Base-by-base conservation (phyloP, 2,888 invertebrate species). In the Stomorhina lunata region DNA sequence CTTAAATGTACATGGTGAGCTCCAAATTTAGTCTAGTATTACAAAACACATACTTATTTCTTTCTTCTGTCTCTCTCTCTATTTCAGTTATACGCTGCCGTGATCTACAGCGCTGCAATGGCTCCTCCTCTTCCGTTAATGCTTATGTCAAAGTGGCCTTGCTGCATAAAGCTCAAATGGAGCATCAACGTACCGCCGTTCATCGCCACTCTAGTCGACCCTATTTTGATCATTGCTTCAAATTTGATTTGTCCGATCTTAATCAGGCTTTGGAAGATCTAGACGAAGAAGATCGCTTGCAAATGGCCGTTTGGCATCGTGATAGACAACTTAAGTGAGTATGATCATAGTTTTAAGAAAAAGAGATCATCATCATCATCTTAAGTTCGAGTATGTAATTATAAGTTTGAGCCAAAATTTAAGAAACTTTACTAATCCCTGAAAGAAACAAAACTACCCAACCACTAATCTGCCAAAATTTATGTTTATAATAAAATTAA, bases 281-380 rank as follows among this genome's bases (percentile, higher is more conserved):
- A 1, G 50, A 57, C 20, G 83, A 45, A n/a, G 78, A 85, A 17
- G 84, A 92, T 94, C 89, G 86, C 7, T 92, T 96, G 53, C 94
- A 95, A 86, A 92, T 97, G 86, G 96, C 96, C 53, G 96, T 96
- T 55, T 97, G 97, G 97, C 96, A 96, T 90, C 92, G 97, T 85
- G 96, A 96, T 91, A 94, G 96, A 86, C 94, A 94, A 85, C 94
- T 94, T 90, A 95, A 96, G 97, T 97, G 92, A 93, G 92, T 91
- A 90, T 86, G 89, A 88, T 89, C 89, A 69, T 77, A 79, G 77
- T 66, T 59, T 61, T 57, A 20, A 27, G 10, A 22, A 25, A 40
- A n/a, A n/a, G n/a, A n/a, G n/a, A n/a, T n/a, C n/a, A n/a, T n/a
- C n/a, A n/a, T n/a, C n/a, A n/a, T n/a, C n/a, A n/a, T n/a, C n/a